Conservation (phyloP, 2,113 vertebrate species). For the Zosterops lateralis region DNA sequence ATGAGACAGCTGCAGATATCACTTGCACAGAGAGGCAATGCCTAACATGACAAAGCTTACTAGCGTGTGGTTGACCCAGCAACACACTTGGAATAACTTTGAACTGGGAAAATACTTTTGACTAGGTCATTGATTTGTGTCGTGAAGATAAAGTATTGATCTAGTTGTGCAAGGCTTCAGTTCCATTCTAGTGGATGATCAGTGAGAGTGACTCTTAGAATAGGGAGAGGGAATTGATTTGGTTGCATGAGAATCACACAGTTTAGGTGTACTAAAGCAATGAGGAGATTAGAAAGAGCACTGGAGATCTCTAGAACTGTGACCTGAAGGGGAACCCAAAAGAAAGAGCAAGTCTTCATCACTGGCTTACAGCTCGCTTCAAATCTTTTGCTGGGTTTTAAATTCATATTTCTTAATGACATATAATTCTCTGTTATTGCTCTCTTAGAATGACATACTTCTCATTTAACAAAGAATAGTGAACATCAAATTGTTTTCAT, state of each 20-base stretch:
- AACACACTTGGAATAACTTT: background rate
- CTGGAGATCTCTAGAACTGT: background rate
- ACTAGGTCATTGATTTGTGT: background rate
- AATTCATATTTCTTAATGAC: background rate
- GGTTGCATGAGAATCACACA: background rate
- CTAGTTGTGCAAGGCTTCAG: background rate
- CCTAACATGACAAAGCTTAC: background rate
- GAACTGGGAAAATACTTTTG: background rate
- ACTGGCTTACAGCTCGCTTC: background rate
- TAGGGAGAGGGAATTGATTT: background rate
- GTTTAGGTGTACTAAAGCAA: accelerated
- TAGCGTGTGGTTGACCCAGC: accelerated
- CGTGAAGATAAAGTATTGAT: background rate
- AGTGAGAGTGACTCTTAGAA: background rate
- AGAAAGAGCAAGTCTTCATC: background rate
- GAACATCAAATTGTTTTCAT: background rate
- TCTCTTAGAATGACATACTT: background rate
- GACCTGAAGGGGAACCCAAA: background rate
- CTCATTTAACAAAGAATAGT: background rate
- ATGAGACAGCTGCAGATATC: background rate
- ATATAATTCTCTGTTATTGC: background rate
- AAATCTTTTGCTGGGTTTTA: background rate
- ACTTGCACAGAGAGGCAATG: background rate
- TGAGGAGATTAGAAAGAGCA: background rate
- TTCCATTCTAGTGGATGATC: background rate